phyloP scores from a whole-genome alignment of 2,113 vertebrate species.

The Porphyrio hochstetteri region DNA sequence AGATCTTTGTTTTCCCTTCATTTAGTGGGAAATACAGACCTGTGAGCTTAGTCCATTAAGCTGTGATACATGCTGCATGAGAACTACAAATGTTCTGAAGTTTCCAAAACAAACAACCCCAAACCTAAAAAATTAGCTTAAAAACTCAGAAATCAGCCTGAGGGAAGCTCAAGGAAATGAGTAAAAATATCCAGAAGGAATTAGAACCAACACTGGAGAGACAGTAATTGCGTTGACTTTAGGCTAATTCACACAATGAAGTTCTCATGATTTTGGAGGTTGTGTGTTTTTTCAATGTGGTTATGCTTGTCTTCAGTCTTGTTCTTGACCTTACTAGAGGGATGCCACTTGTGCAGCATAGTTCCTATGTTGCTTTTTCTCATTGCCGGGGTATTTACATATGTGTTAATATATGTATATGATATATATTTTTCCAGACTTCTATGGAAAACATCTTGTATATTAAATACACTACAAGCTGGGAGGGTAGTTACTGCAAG shows the following conservation, averaged over 20 bases:
- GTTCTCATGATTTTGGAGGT: neutral
- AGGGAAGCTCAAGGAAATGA: constrained; percentile 49
- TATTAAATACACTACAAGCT: neutral
- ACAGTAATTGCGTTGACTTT: constrained; percentile 39
- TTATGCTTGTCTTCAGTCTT: neutral
- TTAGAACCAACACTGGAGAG: constrained; percentile 8
- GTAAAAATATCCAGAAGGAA: constrained; percentile 51
- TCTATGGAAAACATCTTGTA: neutral
- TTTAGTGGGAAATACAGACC: neutral
- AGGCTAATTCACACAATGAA: constrained; percentile 17
- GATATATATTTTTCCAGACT: neutral
- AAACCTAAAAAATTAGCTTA: constrained; percentile 36
- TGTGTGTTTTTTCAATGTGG: neutral
- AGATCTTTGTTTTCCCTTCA: neutral
- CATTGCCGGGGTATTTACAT: neutral
- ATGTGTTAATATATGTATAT: neutral
- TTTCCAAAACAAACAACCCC: constrained; percentile 30
- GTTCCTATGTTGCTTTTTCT: neutral
- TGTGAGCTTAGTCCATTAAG: neutral
- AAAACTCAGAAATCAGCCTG: constrained; percentile 27
- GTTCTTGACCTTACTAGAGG: neutral
- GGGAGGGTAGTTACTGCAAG: neutral
- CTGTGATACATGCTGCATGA: neutral
- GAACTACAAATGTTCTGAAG: constrained; percentile 7
- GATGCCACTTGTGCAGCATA: neutral